Evolutionary conservation across 2,113 vertebrate species (phyloP).

Genomic region (Suricata suricatta): DNA sequence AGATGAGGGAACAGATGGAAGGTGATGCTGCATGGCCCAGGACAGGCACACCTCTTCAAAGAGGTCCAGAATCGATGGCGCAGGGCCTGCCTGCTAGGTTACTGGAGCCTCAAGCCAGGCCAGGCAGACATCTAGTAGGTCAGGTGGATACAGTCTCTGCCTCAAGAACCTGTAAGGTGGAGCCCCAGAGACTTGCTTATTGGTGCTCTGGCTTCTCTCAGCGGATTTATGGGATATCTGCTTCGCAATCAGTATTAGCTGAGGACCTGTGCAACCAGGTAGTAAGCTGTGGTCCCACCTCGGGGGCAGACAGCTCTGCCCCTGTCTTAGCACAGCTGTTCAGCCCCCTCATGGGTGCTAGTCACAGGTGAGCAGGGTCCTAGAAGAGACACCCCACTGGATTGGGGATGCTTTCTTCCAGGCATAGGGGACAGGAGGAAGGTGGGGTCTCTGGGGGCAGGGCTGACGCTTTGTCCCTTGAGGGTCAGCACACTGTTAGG

Average conservation of each 20-base stretch:
- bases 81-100: not conserved
- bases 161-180: not conserved
- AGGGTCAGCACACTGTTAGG: not conserved
- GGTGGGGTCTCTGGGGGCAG: not conserved
- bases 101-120: not conserved
- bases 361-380: not conserved
- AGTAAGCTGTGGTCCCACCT: not conserved
- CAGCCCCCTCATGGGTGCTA: not conserved
- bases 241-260: not conserved
- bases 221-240: not conserved
- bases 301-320: not conserved
- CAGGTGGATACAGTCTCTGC: not conserved
- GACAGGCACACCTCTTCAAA: not conserved
- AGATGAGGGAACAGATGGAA: not conserved
- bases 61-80: not conserved
- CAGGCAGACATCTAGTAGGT: too few species aligned
- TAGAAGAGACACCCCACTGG: not conserved
- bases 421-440: not conserved
- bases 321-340: not conserved
- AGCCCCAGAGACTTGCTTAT: not conserved
- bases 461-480: not conserved
- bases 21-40: not conserved
- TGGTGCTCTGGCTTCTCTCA: not conserved
- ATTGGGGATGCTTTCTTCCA: not conserved
- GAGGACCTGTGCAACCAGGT: not conserved